phyloP scores from a whole-genome alignment of 1,140 invertebrate genomes.

The Melanaphis sacchari region DNA sequence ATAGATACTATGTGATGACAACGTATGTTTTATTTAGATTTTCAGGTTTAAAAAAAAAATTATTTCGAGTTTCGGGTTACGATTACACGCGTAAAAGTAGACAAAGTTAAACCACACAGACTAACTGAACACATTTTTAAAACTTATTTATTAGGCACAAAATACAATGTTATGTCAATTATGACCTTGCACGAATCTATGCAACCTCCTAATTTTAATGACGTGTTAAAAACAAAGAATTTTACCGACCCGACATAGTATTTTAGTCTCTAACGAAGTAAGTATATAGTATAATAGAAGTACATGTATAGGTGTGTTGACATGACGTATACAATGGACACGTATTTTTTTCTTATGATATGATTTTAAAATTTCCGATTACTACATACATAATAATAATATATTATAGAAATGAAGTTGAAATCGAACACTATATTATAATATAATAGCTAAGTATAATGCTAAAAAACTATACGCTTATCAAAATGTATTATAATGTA shows the following conservation, averaged over 20 bases:
- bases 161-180: not conserved
- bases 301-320: not conserved
- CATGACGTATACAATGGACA: not conserved
- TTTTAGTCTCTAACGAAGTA: not conserved
- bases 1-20: not conserved
- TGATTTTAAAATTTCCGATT: not conserved
- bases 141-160: not conserved
- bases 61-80: not conserved
- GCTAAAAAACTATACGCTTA: conserved; percentile 1
- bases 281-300: not conserved
- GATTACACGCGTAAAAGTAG: not conserved
- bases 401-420: conserved; percentile 1
- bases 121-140: not conserved
- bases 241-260: not conserved
- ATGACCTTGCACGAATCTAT: not conserved
- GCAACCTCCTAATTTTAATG: not conserved
- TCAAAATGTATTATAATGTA: not conserved
- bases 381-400: not conserved
- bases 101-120: not conserved
- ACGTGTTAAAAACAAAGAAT: not conserved
- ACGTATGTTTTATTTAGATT: not conserved
- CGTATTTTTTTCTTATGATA: not conserved
- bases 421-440: not conserved
- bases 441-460: not conserved
- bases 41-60: not conserved